Evolutionary conservation across 2,888 invertebrate species (phyloP), one percentile per base, ranked within the genome.

Genomic region (Eilema sororculum): DNA sequence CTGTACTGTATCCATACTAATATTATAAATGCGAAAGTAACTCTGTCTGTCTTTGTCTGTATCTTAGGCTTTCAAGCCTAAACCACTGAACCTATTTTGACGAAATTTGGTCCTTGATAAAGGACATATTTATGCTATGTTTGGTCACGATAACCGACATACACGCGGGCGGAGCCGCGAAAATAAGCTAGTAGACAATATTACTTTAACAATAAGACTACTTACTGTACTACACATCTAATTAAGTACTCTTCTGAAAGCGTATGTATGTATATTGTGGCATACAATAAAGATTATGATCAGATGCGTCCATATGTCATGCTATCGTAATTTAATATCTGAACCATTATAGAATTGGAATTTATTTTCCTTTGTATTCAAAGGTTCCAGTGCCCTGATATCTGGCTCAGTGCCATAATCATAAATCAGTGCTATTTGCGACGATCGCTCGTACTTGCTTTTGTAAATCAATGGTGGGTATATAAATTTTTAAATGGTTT

Each of bases 281-380:
- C 6, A n/a, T 52, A 52, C 52, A 52, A 52, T 52, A 52, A 52
- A 52, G 52, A 52, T 52, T 52, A 52, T 8, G 2, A 52, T 52
- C 52, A 9, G 0, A n/a, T 52, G n/a, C 9, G 2, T 52, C 1
- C 20, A 52, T 52, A 52, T n/a, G n/a, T 52, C 52, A 52, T n/a
- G 52, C 52, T n/a, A 52, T 52, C 52, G 52, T 52, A 52, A 52
- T n/a, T 52, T 52, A 52, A 8, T 6, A 52, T 52, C 52, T n/a
- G 1, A 8, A 9, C n/a, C 8, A n/a, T 52, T n/a, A 52, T 2
- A 52, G 8, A 52, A 52, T n/a, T 52, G 52, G n/a, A n/a, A n/a
- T 52, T 20, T 52, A 52, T 52, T n/a, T 52, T n/a, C 52, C n/a
- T 52, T 52, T 52, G n/a, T 52, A 52, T 52, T n/a, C 52, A 52